Conservation (phyloP, 2,888 invertebrate genomes). For the Leptopilina myrica region DNA sequence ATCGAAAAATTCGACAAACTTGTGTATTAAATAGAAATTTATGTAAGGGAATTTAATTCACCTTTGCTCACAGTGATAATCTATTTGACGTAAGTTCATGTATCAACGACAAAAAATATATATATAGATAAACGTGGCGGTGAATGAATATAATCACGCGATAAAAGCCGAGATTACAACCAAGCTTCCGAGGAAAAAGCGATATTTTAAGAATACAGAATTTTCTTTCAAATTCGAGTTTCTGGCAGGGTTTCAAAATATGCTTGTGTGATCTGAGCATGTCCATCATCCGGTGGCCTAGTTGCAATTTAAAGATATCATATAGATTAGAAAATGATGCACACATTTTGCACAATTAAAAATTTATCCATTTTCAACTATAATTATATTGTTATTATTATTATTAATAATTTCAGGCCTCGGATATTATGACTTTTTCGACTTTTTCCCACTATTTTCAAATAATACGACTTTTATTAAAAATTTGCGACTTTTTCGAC, state of each 20-base stretch:
- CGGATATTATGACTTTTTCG: too few species aligned
- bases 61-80: background rate
- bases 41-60: background rate
- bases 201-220: constrained; percentile 18
- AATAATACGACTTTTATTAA: too few species aligned
- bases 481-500: too few species aligned
- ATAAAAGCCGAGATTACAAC: constrained; percentile 23
- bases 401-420: too few species aligned
- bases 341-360: background rate
- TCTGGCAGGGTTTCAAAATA: constrained; percentile 31
- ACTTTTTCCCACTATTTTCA: too few species aligned
- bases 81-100: background rate
- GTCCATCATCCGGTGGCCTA: constrained; percentile 30
- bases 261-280: constrained; percentile 21
- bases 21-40: background rate
- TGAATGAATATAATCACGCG: constrained; percentile 1
- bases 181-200: background rate
- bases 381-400: too few species aligned
- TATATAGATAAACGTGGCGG: background rate
- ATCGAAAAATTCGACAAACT: too few species aligned
- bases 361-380: background rate
- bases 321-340: constrained; percentile 11
- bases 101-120: background rate
- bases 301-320: background rate
- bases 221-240: constrained; percentile 17